Evolutionary conservation across 2,113 vertebrate species (phyloP).

Genomic region (Embiotoca jacksoni): DNA sequence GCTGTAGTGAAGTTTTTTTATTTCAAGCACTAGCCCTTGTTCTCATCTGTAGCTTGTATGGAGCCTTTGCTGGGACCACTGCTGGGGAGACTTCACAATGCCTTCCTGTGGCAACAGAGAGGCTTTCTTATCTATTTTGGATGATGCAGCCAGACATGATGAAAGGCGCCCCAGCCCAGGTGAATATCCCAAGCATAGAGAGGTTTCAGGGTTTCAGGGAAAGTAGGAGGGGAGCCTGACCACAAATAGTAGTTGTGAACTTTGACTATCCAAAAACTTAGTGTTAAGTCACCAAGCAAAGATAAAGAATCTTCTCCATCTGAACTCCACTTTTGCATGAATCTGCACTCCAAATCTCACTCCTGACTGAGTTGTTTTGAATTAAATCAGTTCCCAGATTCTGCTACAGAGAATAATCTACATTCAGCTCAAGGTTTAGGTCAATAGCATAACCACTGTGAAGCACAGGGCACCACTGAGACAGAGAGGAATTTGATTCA

Average conservation of each 20-base stretch:
- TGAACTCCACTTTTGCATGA: constrained; percentile 13
- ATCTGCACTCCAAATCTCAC: constrained; percentile 22
- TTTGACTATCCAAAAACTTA: constrained; percentile 3
- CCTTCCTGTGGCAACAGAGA: constrained; percentile 47
- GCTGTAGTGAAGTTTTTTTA: constrained; percentile 12
- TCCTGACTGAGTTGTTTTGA: constrained; percentile 31
- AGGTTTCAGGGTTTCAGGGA: constrained; percentile 8
- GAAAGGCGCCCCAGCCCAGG: constrained; percentile 32
- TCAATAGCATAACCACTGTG: constrained; percentile 53
- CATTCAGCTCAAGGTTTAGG: constrained; percentile 54
- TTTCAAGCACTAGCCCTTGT: constrained; percentile 40
- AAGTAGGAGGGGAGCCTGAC: neutral
- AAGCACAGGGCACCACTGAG: constrained; percentile 35
- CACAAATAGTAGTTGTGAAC: constrained; percentile 24
- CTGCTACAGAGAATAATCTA: constrained; percentile 43
- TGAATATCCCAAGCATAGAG: constrained; percentile 35
- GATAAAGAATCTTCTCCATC: constrained; percentile 12
- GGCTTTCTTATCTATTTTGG: constrained; percentile 65
- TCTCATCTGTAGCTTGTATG: constrained; percentile 32
- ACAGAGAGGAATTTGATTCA: constrained; percentile 60
- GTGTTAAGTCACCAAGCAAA: constrained; percentile 13
- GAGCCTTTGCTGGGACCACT: constrained; percentile 49
- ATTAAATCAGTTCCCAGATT: constrained; percentile 29
- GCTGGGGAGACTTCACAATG: constrained; percentile 48
- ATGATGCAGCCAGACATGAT: constrained; percentile 47